phyloP scores from a whole-genome alignment of 2,113 vertebrate genomes.

The Larimichthys polyactis region DNA sequence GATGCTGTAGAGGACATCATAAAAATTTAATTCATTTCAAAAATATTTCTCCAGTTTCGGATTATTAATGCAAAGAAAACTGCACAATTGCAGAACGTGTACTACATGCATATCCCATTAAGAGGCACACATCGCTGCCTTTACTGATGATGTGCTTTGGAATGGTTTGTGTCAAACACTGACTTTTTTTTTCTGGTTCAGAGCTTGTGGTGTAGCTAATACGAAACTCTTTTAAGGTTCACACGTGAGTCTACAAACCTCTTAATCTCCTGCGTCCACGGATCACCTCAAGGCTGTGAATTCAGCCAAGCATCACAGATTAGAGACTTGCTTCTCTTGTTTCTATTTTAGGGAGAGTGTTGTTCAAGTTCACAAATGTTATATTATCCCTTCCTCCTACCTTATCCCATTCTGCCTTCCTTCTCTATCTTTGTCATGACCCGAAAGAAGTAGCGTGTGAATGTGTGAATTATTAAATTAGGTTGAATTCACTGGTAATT shows the following conservation, averaged over 20 bases:
- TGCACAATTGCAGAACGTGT: slow-evolving; percentile 18
- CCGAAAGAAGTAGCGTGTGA: slow-evolving; percentile 6
- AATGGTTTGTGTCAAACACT: slow-evolving; percentile 27
- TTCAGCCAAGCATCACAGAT: slow-evolving; percentile 62
- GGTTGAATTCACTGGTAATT: not conserved
- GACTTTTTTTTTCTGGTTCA: slow-evolving; percentile 15
- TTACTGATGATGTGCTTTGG: slow-evolving; percentile 31
- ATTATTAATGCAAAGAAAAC: slow-evolving; percentile 47
- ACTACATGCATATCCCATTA: slow-evolving; percentile 58
- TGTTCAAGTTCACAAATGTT: slow-evolving; percentile 63
- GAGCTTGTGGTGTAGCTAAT: not conserved
- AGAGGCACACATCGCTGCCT: not conserved
- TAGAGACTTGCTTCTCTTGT: slow-evolving; percentile 46
- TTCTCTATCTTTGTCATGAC: slow-evolving; percentile 30
- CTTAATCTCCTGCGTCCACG: slow-evolving; percentile 57
- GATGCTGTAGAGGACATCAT: slow-evolving; percentile 37
- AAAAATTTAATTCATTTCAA: slow-evolving; percentile 46
- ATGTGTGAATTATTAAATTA: slow-evolving; percentile 27
- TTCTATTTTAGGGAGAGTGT: slow-evolving; percentile 52
- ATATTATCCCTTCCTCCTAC: slow-evolving; percentile 46
- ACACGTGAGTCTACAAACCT: slow-evolving; percentile 41
- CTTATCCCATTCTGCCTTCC: slow-evolving; percentile 4
- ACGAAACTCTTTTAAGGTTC: slow-evolving; percentile 32
- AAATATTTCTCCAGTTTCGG: slow-evolving; percentile 31
- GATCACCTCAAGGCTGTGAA: slow-evolving; percentile 46